A percentile compares a stretch with the other conserved stretches of the same genome.
Conservation (phyloP, 2,888 invertebrate species). For the Acanthosepion lycidas region DNA sequence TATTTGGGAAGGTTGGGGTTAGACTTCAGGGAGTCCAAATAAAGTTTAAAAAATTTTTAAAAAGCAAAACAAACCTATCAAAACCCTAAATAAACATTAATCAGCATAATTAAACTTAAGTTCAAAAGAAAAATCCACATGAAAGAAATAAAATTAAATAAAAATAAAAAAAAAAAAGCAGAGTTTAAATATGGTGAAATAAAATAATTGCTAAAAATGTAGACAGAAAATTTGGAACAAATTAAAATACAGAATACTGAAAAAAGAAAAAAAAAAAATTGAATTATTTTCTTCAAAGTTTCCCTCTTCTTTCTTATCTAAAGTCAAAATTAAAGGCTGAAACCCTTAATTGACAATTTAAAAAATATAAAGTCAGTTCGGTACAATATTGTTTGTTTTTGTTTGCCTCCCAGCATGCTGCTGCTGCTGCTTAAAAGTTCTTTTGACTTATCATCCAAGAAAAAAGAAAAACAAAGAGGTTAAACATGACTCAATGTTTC, state of each 20-base stretch:
- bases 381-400: background rate
- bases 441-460: too few relatives aligned
- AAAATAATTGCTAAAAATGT: background rate
- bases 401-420: background rate
- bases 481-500: background rate
- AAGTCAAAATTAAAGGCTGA: conserved; percentile 14
- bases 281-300: background rate
- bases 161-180: background rate
- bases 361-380: background rate
- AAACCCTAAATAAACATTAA: background rate
- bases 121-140: background rate
- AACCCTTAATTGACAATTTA: conserved; percentile 33
- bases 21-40: too few relatives aligned
- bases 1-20: background rate
- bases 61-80: background rate
- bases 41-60: too few relatives aligned
- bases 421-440: background rate
- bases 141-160: background rate
- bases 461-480: background rate
- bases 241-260: background rate
- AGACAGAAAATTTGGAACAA: background rate
- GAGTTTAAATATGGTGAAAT: background rate
- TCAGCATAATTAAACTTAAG: background rate
- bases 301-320: background rate
- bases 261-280: background rate